Conservation (phyloP, 1,140 invertebrate genomes). For the Alviniconcha marisindica region DNA sequence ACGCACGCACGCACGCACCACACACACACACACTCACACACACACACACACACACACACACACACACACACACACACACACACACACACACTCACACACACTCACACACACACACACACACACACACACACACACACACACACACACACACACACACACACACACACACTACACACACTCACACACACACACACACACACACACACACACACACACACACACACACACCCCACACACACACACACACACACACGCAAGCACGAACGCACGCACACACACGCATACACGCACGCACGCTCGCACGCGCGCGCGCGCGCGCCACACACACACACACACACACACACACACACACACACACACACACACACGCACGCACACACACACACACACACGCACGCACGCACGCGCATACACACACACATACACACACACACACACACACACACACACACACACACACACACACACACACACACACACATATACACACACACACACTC, state of each 20-base stretch:
- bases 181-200: constrained; percentile 1
- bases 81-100: neutral
- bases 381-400: neutral
- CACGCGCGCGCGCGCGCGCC: no score
- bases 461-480: no score
- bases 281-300: no score
- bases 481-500: no score
- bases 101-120: neutral
- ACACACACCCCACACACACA: no score
- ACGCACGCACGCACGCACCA: neutral
- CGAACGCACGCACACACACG: no score
- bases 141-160: constrained; percentile 7
- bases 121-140: neutral
- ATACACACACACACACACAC: no score
- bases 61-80: constrained; percentile 9
- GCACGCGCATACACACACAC: no score
- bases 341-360: neutral
- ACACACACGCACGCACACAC: no score
- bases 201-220: constrained; percentile 29
- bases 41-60: constrained; percentile 23
- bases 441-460: no score
- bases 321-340: neutral
- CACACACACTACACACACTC: neutral
- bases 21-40: constrained; percentile 17
- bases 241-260: no score